phyloP scores from a whole-genome alignment of 2,113 vertebrate genomes.

The Oncorhynchus tshawytscha region DNA sequence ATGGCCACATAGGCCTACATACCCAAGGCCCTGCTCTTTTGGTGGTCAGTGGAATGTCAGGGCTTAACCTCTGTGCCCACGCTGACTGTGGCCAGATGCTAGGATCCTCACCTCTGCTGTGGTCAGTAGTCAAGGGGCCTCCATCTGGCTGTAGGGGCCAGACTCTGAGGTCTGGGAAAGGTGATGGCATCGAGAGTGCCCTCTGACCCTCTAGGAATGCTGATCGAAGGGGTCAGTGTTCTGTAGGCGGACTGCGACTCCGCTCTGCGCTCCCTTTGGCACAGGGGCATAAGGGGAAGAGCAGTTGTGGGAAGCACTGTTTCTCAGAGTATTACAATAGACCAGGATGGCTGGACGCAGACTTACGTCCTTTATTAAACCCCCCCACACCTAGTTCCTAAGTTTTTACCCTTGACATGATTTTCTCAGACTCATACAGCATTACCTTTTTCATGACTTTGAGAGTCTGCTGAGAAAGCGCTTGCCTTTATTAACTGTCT shows the following conservation, averaged over 20 bases:
- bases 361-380: neutral
- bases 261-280: neutral
- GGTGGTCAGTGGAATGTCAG: slow-evolving; percentile 1
- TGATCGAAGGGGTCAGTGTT: slow-evolving; percentile 14
- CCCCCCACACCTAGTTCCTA: neutral
- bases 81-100: neutral
- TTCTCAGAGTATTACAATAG: slow-evolving; percentile 10
- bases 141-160: neutral
- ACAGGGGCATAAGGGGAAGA: slow-evolving; percentile 8
- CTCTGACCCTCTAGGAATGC: slow-evolving; percentile 32
- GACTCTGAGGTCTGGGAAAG: slow-evolving; percentile 36
- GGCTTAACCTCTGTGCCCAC: neutral
- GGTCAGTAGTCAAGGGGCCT: neutral
- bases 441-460: neutral
- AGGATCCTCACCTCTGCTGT: neutral
- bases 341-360: neutral
- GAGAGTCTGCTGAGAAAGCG: neutral
- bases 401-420: neutral
- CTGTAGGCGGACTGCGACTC: slow-evolving; percentile 3
- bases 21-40: no score
- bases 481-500: neutral
- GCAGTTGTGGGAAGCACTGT: slow-evolving; percentile 36
- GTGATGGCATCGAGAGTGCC: neutral
- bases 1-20: neutral
- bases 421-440: neutral